phyloP scores from a whole-genome alignment of 2,797 vertebrate genomes.

The Coilia nasus region DNA sequence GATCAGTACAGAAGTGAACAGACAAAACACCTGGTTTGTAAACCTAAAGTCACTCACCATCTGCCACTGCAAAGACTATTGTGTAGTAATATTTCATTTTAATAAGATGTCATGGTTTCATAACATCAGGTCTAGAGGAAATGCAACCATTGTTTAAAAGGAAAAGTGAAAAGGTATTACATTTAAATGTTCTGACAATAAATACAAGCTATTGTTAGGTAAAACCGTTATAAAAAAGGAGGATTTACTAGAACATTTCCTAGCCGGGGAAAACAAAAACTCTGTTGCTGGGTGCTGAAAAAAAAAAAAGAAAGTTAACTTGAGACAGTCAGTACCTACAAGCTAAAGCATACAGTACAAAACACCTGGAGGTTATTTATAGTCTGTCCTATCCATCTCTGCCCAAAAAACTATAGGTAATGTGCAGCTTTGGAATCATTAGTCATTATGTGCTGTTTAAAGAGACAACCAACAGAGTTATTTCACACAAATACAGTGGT shows the following conservation, averaged over 20 bases:
- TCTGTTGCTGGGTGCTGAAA: not conserved
- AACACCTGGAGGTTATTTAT: not conserved
- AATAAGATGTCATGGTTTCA: not conserved
- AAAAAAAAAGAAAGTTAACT: not conserved
- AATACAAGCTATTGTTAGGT: not conserved
- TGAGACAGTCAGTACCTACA: not conserved
- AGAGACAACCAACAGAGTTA: not conserved
- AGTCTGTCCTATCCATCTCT: no score
- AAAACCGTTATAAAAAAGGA: not conserved
- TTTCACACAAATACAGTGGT: not conserved
- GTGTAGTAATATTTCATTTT: not conserved
- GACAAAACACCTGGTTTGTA: not conserved
- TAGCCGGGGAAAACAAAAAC: no score
- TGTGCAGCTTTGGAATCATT: no score
- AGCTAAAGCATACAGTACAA: not conserved
- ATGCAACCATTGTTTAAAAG: not conserved
- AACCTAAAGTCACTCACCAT: not conserved
- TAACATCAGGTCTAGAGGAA: not conserved
- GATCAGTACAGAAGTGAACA: not conserved
- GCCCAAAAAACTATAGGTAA: no score
- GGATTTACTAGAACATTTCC: not conserved
- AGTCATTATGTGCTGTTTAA: not conserved
- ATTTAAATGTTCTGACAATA: not conserved
- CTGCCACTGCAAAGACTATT: not conserved
- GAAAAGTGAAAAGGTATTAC: not conserved